phyloP scores from a whole-genome alignment of 2,888 invertebrate species.

The Parnassius mnemosyne region DNA sequence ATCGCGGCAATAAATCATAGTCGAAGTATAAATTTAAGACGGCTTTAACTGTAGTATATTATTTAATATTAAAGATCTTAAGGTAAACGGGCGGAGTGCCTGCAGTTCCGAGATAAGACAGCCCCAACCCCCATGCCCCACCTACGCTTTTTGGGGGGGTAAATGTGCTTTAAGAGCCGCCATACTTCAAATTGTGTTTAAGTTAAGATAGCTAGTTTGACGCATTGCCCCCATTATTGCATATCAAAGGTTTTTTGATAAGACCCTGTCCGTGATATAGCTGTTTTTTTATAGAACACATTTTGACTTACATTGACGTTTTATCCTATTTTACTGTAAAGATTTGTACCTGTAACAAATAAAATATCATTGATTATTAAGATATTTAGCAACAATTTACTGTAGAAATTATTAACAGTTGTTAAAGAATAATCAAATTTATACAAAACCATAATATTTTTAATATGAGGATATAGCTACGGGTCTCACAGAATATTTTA shows the following conservation, averaged over 20 bases:
- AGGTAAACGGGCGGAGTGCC: slow-evolving; percentile 76
- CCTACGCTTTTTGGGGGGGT: slow-evolving; percentile 59
- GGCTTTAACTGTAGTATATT: slow-evolving; percentile 74
- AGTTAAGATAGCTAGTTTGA: slow-evolving; percentile 78
- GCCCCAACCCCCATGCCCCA: slow-evolving; percentile 47
- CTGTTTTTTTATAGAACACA: slow-evolving; percentile 41
- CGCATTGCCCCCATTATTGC: slow-evolving; percentile 76
- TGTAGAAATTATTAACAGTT: neutral
- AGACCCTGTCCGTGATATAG: slow-evolving; percentile 53
- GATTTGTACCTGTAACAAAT: slow-evolving; percentile 25
- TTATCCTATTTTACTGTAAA: slow-evolving; percentile 2
- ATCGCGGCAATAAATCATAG: slow-evolving; percentile 54
- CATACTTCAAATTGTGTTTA: slow-evolving; percentile 80
- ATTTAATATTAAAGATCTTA: slow-evolving; percentile 80
- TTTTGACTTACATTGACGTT: slow-evolving; percentile 13
- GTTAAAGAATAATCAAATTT: neutral
- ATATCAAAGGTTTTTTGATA: slow-evolving; percentile 72
- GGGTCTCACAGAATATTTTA: neutral
- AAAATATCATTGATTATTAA: slow-evolving; percentile 1
- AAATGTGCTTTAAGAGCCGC: slow-evolving; percentile 69
- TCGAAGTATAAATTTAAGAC: slow-evolving; percentile 54
- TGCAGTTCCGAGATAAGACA: slow-evolving; percentile 78
- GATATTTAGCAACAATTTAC: neutral
- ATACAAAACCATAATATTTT: neutral
- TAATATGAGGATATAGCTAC: neutral